Percentiles rank a stretch among this genome's conserved stretches.
phyloP scores from a whole-genome alignment of 2,797 vertebrate genomes.

The Myotis daubentonii region DNA sequence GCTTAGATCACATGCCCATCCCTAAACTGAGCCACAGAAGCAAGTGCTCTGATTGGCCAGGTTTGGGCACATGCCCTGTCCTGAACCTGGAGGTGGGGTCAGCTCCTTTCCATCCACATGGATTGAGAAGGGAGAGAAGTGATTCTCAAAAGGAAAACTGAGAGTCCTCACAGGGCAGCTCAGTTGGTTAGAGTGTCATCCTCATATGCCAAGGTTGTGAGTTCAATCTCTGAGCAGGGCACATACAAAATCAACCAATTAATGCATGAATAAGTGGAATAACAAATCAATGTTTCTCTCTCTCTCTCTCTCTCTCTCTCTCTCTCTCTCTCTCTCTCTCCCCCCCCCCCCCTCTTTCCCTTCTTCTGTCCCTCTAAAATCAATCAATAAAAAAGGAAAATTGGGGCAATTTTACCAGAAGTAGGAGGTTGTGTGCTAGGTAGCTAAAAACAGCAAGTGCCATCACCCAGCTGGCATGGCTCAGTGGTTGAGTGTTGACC shows the following conservation, averaged over 20 bases:
- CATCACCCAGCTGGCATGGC: no score
- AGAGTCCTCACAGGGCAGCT: accelerated
- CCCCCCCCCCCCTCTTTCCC: no score
- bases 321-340: no score
- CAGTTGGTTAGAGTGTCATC: neutral
- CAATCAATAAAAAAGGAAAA: neutral
- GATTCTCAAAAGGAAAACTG: neutral
- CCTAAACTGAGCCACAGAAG: neutral
- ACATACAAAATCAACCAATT: neutral
- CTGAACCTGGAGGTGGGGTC: neutral
- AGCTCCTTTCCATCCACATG: neutral
- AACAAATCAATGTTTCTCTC: neutral
- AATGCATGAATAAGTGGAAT: neutral
- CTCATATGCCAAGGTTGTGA: neutral
- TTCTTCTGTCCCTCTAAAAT: neutral
- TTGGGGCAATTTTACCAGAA: neutral
- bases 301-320: no score
- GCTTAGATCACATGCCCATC: neutral
- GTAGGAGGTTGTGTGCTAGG: no score
- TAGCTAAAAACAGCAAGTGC: neutral
- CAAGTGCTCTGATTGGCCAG: neutral
- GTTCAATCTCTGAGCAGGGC: neutral
- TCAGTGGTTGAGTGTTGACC: no score
- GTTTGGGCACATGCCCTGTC: neutral
- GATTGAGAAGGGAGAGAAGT: neutral